Evolutionary conservation across 1,140 invertebrate species (phyloP), one percentile per base, ranked within the genome.

Genomic region (Ostrea denselamellosa): DNA sequence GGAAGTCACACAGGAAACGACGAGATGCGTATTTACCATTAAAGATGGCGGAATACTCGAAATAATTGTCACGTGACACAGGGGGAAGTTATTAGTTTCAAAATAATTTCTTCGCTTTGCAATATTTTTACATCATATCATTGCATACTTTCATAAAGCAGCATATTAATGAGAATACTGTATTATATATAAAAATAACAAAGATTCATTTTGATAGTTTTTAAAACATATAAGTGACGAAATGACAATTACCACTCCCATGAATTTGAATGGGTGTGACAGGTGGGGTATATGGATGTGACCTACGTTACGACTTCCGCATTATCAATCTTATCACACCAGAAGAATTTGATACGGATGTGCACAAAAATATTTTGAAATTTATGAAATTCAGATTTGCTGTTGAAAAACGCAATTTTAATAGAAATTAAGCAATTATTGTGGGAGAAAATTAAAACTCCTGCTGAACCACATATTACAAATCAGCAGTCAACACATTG

Each of bases 1-100:
- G 82, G 82, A 53, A 83, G 52, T 83, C 44, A 83, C 82, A 83
- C 82, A 83, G 82, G 82, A 83, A 83, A 54, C 82, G 82, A 83
- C 25, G 44, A 52, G 44, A 53, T 54, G 82, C 82, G 44, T 83
- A 52, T 53, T 52, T 52, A 83, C 52, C 82, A 53, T 83, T 25
- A 81, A 83, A 83, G 82, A 83, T 83, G 82, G 82, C 82, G 82
- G 82, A 83, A n/a, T 83, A 53, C 44, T 83, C 44, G 52, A 83
- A 83, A 52, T 52, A 83, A 83, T 83, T 83, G 52, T 83, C 82
- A 83, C 82, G 82, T 83, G 82, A 83, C 22, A 22, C 5, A 83
- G 82, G 82, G 82, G 52, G 44, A 53, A 17, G 82, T 83, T 22
- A 54, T 83, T 83, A 54, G 9, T 54, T 83, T 8, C 3, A 81